These are phyloP conservation scores for Lycocorax pyrrhopterus DNA, from an alignment of 2,113 vertebrate species.

Conservation along the genomic window DNA sequence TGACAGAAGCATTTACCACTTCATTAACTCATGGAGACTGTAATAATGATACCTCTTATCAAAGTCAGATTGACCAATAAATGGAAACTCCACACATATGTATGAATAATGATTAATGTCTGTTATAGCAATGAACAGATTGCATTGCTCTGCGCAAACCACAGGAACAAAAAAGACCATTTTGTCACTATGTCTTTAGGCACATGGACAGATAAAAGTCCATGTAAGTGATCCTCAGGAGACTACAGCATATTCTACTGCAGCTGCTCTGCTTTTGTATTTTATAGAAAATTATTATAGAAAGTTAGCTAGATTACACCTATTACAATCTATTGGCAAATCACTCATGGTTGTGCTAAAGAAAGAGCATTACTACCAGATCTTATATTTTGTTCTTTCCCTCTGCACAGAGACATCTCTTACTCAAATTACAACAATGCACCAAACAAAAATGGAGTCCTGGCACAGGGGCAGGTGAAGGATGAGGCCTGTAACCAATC, in stretches of 20 bases:
- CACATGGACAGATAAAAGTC: background rate
- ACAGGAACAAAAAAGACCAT: background rate
- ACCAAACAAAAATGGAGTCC: background rate
- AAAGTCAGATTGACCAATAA: slow-evolving; percentile 21
- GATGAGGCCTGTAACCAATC: background rate
- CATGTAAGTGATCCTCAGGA: background rate
- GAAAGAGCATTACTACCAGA: background rate
- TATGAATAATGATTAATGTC: background rate
- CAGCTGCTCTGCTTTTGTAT: background rate
- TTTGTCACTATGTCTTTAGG: background rate
- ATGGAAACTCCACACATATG: background rate
- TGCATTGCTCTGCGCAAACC: background rate
- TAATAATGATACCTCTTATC: slow-evolving; percentile 3
- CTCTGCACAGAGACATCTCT: background rate
- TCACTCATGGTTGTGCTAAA: background rate
- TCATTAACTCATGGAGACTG: slow-evolving; percentile 3
- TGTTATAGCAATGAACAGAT: background rate
- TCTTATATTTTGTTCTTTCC: background rate
- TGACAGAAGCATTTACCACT: slow-evolving; percentile 20
- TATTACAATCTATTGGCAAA: background rate
- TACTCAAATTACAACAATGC: background rate
- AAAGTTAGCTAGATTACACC: background rate
- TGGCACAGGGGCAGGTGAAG: background rate
- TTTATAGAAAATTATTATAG: background rate
- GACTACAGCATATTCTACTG: background rate